A percentile compares a stretch with the other conserved stretches of the same genome.
Evolutionary conservation across 2,797 vertebrate genomes (phyloP).

Genomic region (Acanthiza pusilla): DNA sequence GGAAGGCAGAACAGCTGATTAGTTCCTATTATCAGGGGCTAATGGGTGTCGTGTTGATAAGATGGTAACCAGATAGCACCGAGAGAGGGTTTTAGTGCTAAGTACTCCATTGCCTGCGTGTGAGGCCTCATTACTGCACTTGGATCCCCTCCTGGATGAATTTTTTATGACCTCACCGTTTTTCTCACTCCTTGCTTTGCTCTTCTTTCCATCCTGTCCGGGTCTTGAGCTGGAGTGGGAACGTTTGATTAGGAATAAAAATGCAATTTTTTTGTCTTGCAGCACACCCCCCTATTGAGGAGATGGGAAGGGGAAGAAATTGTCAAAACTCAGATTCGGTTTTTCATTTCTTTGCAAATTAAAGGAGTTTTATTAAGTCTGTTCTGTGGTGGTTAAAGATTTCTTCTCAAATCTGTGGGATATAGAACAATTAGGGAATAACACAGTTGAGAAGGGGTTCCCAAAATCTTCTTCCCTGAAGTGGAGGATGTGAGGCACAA

Average conservation of each 20-base stretch:
- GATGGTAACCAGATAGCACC: slow-evolving; percentile 79
- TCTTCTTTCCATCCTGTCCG: not conserved
- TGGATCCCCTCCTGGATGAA: slow-evolving; percentile 76
- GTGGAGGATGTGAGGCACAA: not conserved
- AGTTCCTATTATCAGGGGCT: slow-evolving; percentile 78
- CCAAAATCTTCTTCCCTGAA: not conserved
- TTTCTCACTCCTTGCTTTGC: slow-evolving; percentile 27
- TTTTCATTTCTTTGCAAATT: not conserved
- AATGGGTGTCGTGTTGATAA: slow-evolving; percentile 82
- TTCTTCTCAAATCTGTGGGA: not conserved
- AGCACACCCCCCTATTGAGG: fast-evolving
- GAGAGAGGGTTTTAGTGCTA: slow-evolving; percentile 75
- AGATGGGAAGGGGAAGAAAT: not conserved
- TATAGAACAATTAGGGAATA: not conserved
- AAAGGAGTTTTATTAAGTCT: not conserved
- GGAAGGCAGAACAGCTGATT: slow-evolving; percentile 74
- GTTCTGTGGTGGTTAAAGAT: not conserved
- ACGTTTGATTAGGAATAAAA: not conserved
- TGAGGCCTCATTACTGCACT: slow-evolving; percentile 73
- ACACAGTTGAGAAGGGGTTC: fast-evolving
- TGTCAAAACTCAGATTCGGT: not conserved
- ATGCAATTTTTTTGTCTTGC: not conserved
- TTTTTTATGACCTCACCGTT: slow-evolving; percentile 81
- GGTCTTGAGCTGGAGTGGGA: not conserved
- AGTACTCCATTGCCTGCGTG: slow-evolving; percentile 72